Base-by-base conservation (phyloP, 2,888 invertebrate genomes). In the Eilema sororculum region DNA sequence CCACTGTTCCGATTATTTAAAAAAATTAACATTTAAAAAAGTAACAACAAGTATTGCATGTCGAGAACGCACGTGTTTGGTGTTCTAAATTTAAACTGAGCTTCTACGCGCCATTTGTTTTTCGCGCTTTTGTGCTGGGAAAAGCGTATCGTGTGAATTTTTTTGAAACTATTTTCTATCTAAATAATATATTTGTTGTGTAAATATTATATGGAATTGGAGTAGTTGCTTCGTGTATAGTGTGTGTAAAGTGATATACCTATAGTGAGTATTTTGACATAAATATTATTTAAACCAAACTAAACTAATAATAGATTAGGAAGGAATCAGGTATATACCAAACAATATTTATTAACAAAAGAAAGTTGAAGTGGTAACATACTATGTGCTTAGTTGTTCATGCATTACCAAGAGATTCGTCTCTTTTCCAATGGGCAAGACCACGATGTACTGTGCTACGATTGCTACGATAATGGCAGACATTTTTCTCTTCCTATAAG, bases 61-160 rank as follows among this genome's bases (percentile, higher is more conserved):
- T 78, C 72, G 65, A 64, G 69, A 80, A 84, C 67, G 71, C 81
- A 80, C 79, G 81, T 77, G 87, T 82, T 87, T 84, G 86, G 79
- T 75, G 88, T 89, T 90, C 89, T 84, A 90, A 87, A 87, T 90
- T 91, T 92, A 90, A 90, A 89, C 79, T 75, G 70, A 78, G 77
- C 83, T 77, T 81, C 81, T 77, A 80, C 80, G 82, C 83, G 84
- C 75, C 77, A 74, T 74, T 70, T 77, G 81, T 83, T 87, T 86
- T 85, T 83, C 86, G 85, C 86, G 84, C 75, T 62, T 78, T 69
- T 82, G 85, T 81, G 83, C 71, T 72, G 74, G 75, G 73, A 75
- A 77, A 82, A 76, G 61, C 13, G 25, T 60, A 66, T 73, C 62
- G 75, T 76, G 78, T 72, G 28, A 24, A 69, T 72, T 68, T 63